Conservation (phyloP, 2,113 vertebrate species). For the Propithecus coquereli region DNA sequence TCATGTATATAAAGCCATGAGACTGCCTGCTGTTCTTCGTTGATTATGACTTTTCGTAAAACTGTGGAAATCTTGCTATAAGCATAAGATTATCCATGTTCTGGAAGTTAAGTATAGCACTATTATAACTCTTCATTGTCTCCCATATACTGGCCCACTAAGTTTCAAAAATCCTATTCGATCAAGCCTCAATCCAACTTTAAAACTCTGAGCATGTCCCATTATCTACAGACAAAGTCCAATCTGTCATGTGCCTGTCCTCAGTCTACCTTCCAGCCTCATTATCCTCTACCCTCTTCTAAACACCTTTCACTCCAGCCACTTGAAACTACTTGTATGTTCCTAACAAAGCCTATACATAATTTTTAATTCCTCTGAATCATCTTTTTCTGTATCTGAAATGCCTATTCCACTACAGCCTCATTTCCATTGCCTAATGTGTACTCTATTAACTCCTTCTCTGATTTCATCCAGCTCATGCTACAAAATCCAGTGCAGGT, state of each 20-base stretch:
- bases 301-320: background rate
- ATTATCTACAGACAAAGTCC: background rate
- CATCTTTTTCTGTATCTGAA: background rate
- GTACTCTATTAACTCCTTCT: background rate
- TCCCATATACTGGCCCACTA: background rate
- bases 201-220: background rate
- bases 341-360: background rate
- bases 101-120: background rate
- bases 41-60: constrained; percentile 15
- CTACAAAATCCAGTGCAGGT: background rate
- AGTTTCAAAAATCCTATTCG: background rate
- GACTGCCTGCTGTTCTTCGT: background rate
- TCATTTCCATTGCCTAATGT: background rate
- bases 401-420: background rate
- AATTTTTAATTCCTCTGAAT: background rate
- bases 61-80: background rate
- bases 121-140: background rate
- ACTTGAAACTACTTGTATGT: background rate
- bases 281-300: background rate
- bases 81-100: background rate
- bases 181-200: background rate
- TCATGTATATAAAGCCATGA: background rate
- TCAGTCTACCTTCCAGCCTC: background rate
- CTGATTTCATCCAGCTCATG: background rate
- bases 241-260: background rate